Evolutionary conservation across 2,113 vertebrate genomes (phyloP).

Genomic region (Mormyrus iriodes): DNA sequence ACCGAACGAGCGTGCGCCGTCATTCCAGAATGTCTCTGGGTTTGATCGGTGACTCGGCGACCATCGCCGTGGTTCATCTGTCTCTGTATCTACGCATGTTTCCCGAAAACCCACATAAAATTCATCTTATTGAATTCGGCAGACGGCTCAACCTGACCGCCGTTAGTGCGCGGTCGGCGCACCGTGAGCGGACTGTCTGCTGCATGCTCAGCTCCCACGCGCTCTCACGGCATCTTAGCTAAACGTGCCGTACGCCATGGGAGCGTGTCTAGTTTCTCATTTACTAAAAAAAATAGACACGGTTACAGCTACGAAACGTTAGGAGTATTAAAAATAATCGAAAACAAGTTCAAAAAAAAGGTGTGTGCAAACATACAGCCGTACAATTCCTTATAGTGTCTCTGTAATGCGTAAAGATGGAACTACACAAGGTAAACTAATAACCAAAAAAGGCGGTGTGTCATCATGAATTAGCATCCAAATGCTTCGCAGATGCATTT

Average conservation of each 20-base stretch:
- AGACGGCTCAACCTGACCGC: not conserved
- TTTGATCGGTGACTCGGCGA: not conserved
- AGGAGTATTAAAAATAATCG: conserved; percentile 2
- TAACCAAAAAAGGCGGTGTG: not conserved
- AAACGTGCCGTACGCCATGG: not conserved
- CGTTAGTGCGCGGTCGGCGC: not conserved
- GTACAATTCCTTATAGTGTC: not conserved
- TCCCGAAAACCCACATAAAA: not conserved
- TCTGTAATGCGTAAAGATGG: not conserved
- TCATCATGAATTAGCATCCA: not conserved
- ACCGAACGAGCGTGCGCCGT: not conserved
- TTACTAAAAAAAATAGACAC: not conserved
- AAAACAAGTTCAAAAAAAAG: conserved; percentile 1
- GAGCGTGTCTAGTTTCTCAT: not conserved
- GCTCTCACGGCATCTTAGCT: not conserved
- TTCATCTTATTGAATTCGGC: not conserved
- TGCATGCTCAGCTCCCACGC: not conserved
- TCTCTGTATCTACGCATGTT: not conserved
- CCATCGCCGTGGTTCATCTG: not conserved
- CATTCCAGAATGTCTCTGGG: not conserved
- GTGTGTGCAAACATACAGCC: not conserved
- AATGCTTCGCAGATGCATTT: not conserved
- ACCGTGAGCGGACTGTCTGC: no score
- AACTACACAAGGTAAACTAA: not conserved
- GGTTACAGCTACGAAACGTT: not conserved